A percentile compares a stretch with the other conserved stretches of the same genome.
Conservation (phyloP, 37 sponge, comb jelly and placozoan species). For the Hormiphora californensis region DNA sequence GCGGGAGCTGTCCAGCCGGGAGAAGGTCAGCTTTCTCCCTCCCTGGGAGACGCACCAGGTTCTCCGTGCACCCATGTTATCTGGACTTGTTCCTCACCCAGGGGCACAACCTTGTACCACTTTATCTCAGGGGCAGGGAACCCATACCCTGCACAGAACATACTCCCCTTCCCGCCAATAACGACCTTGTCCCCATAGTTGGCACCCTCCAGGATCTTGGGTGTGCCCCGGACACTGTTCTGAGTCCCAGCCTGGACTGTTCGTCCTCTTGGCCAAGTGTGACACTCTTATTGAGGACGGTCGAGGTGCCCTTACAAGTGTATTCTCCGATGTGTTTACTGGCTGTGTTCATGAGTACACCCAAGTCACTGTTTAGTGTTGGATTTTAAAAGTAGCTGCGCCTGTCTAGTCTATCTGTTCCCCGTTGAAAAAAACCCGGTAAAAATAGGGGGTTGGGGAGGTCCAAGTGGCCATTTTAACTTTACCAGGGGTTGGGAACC, state of each 20-base stretch:
- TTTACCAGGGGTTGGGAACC: too few relatives aligned
- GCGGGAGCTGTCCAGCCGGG: neutral
- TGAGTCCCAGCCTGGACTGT: slow-evolving; percentile 22
- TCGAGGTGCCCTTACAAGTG: slow-evolving; percentile 9
- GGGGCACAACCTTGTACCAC: slow-evolving; percentile 23
- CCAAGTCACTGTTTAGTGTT: too few relatives aligned
- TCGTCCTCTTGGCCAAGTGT: too few relatives aligned
- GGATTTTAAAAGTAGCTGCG: too few relatives aligned
- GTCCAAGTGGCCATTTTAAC: too few relatives aligned
- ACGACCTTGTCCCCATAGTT: slow-evolving; percentile 22
- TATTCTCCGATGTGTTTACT: slow-evolving; percentile 3
- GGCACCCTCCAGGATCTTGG: neutral
- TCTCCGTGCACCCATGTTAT: too few relatives aligned
- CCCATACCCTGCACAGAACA: slow-evolving; percentile 50
- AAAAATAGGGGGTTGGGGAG: too few relatives aligned
- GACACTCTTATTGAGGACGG: neutral
- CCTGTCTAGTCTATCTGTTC: too few relatives aligned
- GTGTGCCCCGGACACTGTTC: slow-evolving; percentile 29
- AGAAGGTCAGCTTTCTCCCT: slow-evolving; percentile 16
- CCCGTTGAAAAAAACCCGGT: too few relatives aligned
- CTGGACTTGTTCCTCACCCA: neutral
- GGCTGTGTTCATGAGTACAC: too few relatives aligned
- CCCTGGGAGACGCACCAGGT: neutral
- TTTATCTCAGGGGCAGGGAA: slow-evolving; percentile 5
- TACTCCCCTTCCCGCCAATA: neutral